Evolutionary conservation across 2,113 vertebrate genomes (phyloP), one percentile per base, ranked within the genome.

Genomic region (Furnarius figulus): DNA sequence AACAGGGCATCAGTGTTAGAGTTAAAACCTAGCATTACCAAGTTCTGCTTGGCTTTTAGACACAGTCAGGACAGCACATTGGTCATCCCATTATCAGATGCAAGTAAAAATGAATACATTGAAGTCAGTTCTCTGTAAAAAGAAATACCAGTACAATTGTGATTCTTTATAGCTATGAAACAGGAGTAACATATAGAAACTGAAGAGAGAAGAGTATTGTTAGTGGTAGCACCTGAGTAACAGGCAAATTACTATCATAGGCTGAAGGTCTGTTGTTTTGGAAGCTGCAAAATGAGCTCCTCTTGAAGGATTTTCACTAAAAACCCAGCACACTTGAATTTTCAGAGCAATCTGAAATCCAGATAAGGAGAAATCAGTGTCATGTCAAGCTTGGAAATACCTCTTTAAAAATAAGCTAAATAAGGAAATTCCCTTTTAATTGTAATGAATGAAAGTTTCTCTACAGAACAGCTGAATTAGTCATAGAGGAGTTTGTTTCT

Each of bases 401-500:
- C 28, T 35, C 82, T 55, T 71, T 80, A 49, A 88, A 94, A 89
- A 65, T 11, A 63, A 87, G 20, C 46, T 35, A 65, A 68, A 80
- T 42, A 77, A 89, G 30, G 31, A 79, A 66, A 68, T 68, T 78
- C 23, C 37, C 14, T 28, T 85, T 87, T 59, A 66, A 78, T 59
- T 55, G 24, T 19, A 75, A 63, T 33, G 67, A 90, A 78, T 24
- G 33, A 66, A n/a, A 77, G 21, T 50, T 94, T 90, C 72, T 75
- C 22, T 53, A 9, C 66, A 61, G 49, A 75, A 77, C 9, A 53
- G 73, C 56, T 94, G 58, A 42, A 89, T 74, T 14, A 93, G 85
- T 61, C 35, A 65, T 42, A 96, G 80, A 96, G 72, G 23, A 61
- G 59, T 85, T 95, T 93, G 59, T 55, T 90, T 68, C 82, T 97